phyloP scores from a whole-genome alignment of 2,888 invertebrate species.

The Cerceris ruficornis region DNA sequence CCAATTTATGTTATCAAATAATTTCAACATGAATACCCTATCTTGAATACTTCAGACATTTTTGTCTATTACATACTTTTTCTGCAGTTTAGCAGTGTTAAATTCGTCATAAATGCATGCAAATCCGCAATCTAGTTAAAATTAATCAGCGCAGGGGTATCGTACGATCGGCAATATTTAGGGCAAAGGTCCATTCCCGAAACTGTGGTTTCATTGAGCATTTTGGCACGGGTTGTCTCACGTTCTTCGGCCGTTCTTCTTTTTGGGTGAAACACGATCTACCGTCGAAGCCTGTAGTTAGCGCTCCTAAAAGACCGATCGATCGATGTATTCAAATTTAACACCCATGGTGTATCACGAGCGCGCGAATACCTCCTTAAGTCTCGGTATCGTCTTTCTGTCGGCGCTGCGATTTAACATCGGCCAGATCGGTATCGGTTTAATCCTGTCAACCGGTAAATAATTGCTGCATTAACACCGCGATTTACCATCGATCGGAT shows the following conservation, averaged over 20 bases:
- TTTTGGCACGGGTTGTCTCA: neutral
- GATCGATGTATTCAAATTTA: conserved; percentile 61
- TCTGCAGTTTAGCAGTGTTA: no score
- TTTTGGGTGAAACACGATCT: conserved; percentile 51
- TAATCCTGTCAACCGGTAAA: conserved; percentile 3
- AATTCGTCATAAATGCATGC: no score
- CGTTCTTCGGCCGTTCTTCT: neutral
- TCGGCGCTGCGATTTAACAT: conserved; percentile 15
- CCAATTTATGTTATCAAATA: no score
- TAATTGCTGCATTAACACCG: neutral
- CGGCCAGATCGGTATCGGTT: neutral
- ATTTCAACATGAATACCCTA: no score
- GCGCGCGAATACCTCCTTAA: conserved; percentile 26
- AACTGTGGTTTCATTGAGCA: neutral
- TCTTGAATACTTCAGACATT: no score
- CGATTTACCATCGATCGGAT: neutral
- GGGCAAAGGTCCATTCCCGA: neutral
- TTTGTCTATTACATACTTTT: no score
- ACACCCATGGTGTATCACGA: conserved; percentile 39
- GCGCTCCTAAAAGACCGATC: conserved; percentile 49
- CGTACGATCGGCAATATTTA: neutral
- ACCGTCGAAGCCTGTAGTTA: conserved; percentile 57
- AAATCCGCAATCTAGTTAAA: no score
- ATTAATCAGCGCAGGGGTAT: no score
- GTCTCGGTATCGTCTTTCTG: conserved; percentile 14